Percentiles rank a stretch among this genome's conserved stretches.
Conservation (phyloP, 2,888 invertebrate species). For the Automeris io region DNA sequence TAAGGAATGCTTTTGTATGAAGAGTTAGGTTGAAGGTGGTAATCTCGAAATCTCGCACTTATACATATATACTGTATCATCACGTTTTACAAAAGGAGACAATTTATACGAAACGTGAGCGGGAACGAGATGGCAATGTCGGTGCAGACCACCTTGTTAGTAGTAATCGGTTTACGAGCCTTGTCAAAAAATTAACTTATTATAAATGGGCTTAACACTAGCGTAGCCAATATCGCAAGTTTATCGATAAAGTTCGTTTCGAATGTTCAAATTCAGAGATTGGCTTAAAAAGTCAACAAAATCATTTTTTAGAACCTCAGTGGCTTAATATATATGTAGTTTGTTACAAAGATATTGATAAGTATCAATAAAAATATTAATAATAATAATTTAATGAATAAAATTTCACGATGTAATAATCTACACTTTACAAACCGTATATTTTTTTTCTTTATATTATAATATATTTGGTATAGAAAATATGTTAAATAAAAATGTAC, state of each 20-base stretch:
- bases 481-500: background rate
- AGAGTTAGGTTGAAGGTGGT: conserved; percentile 44
- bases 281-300: too few species aligned
- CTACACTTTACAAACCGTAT: too few species aligned
- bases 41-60: conserved; percentile 37
- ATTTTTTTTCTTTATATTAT: background rate
- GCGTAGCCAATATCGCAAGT: too few species aligned
- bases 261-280: too few species aligned
- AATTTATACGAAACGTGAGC: conserved; percentile 38
- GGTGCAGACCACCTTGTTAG: conserved; percentile 65
- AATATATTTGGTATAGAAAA: background rate
- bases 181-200: conserved; percentile 63
- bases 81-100: conserved; percentile 45
- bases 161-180: conserved; percentile 62
- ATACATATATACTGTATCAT: conserved; percentile 32
- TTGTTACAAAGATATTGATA: too few species aligned
- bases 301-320: too few species aligned
- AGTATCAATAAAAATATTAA: too few species aligned
- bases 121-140: conserved; percentile 33
- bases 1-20: background rate
- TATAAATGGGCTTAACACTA: conserved; percentile 40
- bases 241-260: too few species aligned
- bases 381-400: too few species aligned
- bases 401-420: too few species aligned
- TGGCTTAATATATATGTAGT: too few species aligned